Evolutionary conservation across 2,113 vertebrate species (phyloP).

Genomic region (Neotoma lepida): DNA sequence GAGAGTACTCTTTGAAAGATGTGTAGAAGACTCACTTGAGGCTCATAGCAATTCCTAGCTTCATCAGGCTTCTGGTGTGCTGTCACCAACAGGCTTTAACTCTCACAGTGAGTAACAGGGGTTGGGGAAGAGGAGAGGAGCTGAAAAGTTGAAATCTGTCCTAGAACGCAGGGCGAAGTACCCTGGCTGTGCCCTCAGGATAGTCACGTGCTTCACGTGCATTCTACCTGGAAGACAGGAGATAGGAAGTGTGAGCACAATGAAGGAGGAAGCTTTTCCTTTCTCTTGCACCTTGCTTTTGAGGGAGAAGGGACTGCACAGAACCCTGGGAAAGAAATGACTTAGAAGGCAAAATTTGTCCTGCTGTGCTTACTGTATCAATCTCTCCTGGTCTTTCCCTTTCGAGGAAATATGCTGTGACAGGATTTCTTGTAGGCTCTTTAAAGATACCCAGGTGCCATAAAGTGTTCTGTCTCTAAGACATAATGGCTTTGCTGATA

Average conservation of each 20-base stretch:
- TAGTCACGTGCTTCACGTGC: conserved; percentile 52
- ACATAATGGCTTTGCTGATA: conserved; percentile 29
- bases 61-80: conserved; percentile 59
- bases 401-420: conserved; percentile 53
- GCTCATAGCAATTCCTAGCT: conserved; percentile 76
- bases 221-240: conserved; percentile 10
- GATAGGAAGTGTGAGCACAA: conserved; percentile 38
- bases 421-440: conserved; percentile 43
- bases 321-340: conserved; percentile 30
- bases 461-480: conserved; percentile 33
- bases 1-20: conserved; percentile 74
- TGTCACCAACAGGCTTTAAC: conserved; percentile 81
- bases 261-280: neutral
- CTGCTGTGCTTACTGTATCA: conserved; percentile 24
- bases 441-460: conserved; percentile 39
- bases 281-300: conserved; percentile 32
- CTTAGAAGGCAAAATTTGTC: conserved; percentile 52
- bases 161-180: neutral
- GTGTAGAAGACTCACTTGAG: conserved; percentile 63
- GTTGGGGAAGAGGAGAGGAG: conserved; percentile 76
- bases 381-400: neutral
- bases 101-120: conserved; percentile 82
- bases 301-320: neutral
- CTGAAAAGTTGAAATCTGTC: conserved; percentile 50
- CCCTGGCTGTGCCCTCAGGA: conserved; percentile 33